Base-by-base conservation (phyloP, 2,888 invertebrate genomes). In the Lottia scabra region DNA sequence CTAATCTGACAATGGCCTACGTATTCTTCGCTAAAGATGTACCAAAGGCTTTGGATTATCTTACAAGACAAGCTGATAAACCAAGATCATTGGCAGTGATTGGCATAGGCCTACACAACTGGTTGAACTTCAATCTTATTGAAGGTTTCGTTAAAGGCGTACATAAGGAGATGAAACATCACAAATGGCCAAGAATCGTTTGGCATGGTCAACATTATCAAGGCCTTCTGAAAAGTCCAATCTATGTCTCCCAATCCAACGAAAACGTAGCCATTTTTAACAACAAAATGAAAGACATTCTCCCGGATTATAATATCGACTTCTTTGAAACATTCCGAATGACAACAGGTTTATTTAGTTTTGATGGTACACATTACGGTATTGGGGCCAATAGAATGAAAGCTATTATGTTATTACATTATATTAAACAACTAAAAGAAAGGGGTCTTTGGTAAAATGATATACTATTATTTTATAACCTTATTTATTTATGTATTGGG, bases 231-330 rank as follows among this genome's bases (percentile, higher is more conserved):
- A 56, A 56, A 23, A 23, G 19, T 23, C 56, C 56, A 8, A 56
- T 56, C 10, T 56, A 56, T 4, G 56, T 56, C 2, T 56, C 56
- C 12, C 56, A 56, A 56, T 56, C 56, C 10, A 56, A 56, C 23
- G 56, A 56, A 56, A 56, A 56, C 56, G 56, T 56, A 23, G 56
- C 56, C 56, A 56, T 56, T 3, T 56, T 56, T 56, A 56, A 56
- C 23, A 56, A 19, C 23, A 56, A 56, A 15, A 56, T 56, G 56
- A 19, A 23, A 56, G 56, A 56, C 4, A 23, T 56, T 0, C 2
- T 56, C 5, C 56, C 56, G 8, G 56, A 56, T 19, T 56, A 56
- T 19, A 56, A 56, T 23, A 23, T 56, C 2, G 56, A 56, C 10
- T 19, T 56, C 13, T 56, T 56, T 23, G 56, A 56, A 13, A 56